A percentile compares a stretch with the other conserved stretches of the same genome.
Conservation (phyloP, 2,113 vertebrate genomes). For the Pionites leucogaster region DNA sequence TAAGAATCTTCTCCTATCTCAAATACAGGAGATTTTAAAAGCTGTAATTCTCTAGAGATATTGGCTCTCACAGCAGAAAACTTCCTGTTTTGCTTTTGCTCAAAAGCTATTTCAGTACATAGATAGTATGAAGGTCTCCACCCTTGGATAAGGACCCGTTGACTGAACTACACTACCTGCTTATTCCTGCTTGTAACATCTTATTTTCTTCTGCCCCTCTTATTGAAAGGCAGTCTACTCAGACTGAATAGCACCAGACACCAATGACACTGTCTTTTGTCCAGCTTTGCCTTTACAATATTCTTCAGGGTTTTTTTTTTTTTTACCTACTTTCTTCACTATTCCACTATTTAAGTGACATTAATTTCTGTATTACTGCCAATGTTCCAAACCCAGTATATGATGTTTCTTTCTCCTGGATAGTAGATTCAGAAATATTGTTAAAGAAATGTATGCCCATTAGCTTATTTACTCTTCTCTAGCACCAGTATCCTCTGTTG, state of each 20-base stretch:
- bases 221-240: not conserved
- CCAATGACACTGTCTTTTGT: not conserved
- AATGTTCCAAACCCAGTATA: not conserved
- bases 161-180: not conserved
- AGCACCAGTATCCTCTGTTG: not conserved
- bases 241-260: not conserved
- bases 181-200: not conserved
- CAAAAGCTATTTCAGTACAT: not conserved
- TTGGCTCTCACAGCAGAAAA: not conserved
- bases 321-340: not conserved
- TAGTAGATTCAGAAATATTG: not conserved
- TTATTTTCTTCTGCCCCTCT: not conserved
- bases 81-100: not conserved
- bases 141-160: not conserved
- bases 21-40: not conserved
- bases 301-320: accelerated
- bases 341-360: not conserved
- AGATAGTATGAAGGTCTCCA: not conserved
- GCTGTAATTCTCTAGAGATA: not conserved
- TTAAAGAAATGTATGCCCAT: not conserved
- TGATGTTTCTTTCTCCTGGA: not conserved
- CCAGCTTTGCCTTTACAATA: not conserved
- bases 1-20: not conserved
- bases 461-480: not conserved
- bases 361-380: not conserved